Conservation (phyloP, 2,888 invertebrate genomes). For the Platynereis dumerilii region DNA sequence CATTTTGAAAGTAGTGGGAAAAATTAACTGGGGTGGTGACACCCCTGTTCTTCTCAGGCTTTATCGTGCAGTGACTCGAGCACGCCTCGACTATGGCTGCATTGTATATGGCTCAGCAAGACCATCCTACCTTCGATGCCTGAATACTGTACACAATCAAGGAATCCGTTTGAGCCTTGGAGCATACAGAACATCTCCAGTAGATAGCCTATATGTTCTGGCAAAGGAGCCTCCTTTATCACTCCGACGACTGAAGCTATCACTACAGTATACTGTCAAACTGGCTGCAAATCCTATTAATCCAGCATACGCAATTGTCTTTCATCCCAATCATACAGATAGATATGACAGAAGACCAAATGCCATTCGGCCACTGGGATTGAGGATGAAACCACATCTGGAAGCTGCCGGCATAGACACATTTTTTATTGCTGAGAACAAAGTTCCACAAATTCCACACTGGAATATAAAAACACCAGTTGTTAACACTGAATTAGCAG, state of each 20-base stretch:
- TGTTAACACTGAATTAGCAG: slow-evolving; percentile 3
- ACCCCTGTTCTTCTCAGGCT: slow-evolving; percentile 18
- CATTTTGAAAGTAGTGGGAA: slow-evolving; percentile 28
- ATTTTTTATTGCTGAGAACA: neutral
- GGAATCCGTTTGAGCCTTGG: slow-evolving; percentile 28
- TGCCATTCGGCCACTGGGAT: neutral
- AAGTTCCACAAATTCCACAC: neutral
- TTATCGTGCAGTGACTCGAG: slow-evolving; percentile 26
- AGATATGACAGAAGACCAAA: neutral
- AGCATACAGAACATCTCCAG: slow-evolving; percentile 31
- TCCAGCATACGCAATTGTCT: neutral
- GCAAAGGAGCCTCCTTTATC: slow-evolving; percentile 3
- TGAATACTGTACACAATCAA: slow-evolving; percentile 35
- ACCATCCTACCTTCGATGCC: slow-evolving; percentile 26
- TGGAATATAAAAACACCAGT: slow-evolving; percentile 1
- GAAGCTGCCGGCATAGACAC: neutral
- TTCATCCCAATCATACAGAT: neutral
- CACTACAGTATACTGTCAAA: neutral
- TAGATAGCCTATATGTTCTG: slow-evolving; percentile 25
- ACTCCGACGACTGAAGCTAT: slow-evolving; percentile 1
- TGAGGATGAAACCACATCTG: neutral
- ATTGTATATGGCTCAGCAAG: slow-evolving; percentile 33
- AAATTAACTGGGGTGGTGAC: slow-evolving; percentile 30
- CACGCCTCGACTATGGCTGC: slow-evolving; percentile 34
- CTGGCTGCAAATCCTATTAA: neutral